Conservation (phyloP, 2,888 invertebrate species). For the Lasioglossum calceatum region DNA sequence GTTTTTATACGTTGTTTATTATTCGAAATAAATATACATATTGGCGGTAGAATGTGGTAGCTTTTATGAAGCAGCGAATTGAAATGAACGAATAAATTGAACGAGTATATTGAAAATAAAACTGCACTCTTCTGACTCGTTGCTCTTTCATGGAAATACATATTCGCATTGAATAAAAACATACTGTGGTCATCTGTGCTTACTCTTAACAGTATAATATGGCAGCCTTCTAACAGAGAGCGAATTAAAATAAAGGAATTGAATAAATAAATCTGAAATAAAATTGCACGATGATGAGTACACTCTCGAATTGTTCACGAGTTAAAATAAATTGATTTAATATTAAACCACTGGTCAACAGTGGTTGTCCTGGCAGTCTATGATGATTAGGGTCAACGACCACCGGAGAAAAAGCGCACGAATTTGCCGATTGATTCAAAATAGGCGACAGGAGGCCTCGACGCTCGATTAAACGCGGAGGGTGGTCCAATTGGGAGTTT, state of each 20-base stretch:
- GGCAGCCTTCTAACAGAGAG: too few species aligned
- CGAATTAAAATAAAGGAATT: not conserved
- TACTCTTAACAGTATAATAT: too few species aligned
- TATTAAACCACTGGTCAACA: not conserved
- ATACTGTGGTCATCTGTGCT: not conserved
- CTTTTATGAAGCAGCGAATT: not conserved
- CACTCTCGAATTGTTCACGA: not conserved
- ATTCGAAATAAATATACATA: not conserved
- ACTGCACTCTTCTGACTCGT: not conserved
- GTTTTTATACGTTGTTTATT: not conserved
- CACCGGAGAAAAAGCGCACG: not conserved
- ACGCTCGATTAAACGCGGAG: constrained; percentile 24
- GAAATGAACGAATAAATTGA: not conserved
- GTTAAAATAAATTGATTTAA: not conserved
- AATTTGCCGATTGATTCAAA: constrained; percentile 20
- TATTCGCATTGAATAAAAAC: not conserved
- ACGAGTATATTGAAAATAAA: not conserved
- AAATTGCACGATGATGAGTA: not conserved
- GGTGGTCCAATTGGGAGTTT: constrained; percentile 39
- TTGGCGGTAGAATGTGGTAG: too few species aligned
- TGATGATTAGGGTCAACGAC: not conserved
- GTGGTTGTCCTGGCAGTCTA: not conserved
- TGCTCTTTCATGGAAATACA: not conserved
- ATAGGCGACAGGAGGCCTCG: constrained; percentile 20
- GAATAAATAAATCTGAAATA: not conserved